Evolutionary conservation across 2,797 vertebrate species (phyloP).

Genomic region (Mormyrus hasselquistii): DNA sequence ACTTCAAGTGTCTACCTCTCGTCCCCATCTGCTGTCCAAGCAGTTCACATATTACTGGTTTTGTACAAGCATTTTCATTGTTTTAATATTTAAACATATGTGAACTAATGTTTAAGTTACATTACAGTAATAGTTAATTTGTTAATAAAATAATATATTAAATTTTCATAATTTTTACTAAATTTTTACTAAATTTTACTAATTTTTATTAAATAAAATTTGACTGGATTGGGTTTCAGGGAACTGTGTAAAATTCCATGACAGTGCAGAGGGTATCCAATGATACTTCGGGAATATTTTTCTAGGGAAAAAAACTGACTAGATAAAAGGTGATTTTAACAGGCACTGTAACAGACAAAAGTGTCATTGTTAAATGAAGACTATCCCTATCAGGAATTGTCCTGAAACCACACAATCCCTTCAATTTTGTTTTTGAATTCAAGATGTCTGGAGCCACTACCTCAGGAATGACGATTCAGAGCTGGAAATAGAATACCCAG

Average conservation of each 20-base stretch:
- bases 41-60: neutral
- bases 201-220: neutral
- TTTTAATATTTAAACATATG: neutral
- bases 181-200: no score
- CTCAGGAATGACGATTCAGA: neutral
- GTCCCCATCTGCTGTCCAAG: neutral
- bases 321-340: neutral
- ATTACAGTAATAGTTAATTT: neutral
- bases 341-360: neutral
- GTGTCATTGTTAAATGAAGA: neutral
- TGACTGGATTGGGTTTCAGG: neutral
- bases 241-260: neutral
- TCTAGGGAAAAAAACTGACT: neutral
- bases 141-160: neutral
- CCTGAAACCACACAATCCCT: neutral
- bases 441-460: neutral
- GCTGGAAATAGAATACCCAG: neutral
- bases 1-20: neutral
- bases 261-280: neutral
- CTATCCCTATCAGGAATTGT: neutral
- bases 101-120: neutral
- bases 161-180: neutral
- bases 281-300: neutral
- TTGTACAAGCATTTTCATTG: neutral
- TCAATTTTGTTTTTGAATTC: neutral